phyloP scores from a whole-genome alignment of 1,140 invertebrate species.

The Drosophila parabipectinata region DNA sequence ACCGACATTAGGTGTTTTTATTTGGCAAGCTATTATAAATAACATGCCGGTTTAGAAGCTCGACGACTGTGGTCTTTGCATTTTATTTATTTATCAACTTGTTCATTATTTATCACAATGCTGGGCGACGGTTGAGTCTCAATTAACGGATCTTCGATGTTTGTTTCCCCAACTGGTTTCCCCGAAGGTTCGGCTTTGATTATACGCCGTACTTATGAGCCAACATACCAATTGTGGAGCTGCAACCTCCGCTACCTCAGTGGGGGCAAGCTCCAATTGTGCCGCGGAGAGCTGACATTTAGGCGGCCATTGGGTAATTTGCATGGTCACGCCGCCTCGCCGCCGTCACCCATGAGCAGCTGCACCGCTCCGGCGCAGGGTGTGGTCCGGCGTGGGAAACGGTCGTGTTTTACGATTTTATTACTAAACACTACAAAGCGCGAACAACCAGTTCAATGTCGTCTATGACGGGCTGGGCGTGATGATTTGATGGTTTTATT shows the following conservation, averaged over 20 bases:
- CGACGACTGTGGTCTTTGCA: conserved; percentile 3
- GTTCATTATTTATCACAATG: conserved; percentile 25
- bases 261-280: conserved; percentile 12
- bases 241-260: not conserved
- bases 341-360: conserved; percentile 27
- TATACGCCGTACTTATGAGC: not conserved
- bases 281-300: conserved; percentile 40
- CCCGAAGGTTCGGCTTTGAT: conserved; percentile 9
- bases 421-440: not conserved
- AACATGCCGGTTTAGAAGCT: conserved; percentile 11
- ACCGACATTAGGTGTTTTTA: not conserved
- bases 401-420: conserved; percentile 9
- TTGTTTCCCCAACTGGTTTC: conserved; percentile 32
- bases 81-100: conserved; percentile 26
- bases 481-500: conserved; percentile 23
- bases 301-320: conserved; percentile 21
- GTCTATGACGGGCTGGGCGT: not conserved
- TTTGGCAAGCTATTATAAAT: conserved; percentile 11
- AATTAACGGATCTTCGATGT: conserved; percentile 22
- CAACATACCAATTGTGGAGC: not conserved
- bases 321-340: conserved; percentile 25
- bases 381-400: conserved; percentile 36
- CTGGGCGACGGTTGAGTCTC: conserved; percentile 8
- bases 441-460: conserved; percentile 25
- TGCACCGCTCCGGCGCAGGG: conserved; percentile 26